Conservation (phyloP, 2,113 vertebrate genomes). For the Sporophila hypoxantha region DNA sequence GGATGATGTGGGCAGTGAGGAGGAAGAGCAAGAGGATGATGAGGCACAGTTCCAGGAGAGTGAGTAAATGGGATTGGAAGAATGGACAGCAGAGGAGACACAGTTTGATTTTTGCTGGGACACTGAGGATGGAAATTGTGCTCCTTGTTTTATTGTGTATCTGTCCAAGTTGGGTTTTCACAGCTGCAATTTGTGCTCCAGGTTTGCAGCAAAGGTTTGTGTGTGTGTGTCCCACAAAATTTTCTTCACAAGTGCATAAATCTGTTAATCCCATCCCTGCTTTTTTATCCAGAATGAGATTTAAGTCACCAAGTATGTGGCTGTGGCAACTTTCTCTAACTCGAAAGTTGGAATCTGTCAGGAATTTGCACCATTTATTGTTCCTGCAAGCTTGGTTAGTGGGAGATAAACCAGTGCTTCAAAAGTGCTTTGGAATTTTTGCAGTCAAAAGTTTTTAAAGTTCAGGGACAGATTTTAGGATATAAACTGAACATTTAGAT, state of each 20-base stretch:
- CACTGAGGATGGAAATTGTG: fast-evolving
- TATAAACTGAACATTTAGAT: not conserved
- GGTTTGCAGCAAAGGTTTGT: not conserved
- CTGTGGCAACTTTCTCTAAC: not conserved
- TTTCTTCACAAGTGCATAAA: too few relatives aligned
- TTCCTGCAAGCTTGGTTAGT: not conserved
- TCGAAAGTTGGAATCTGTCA: too few relatives aligned
- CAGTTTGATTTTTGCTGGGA: not conserved
- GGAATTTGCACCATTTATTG: not conserved
- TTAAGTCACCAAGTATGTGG: not conserved
- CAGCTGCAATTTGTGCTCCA: fast-evolving
- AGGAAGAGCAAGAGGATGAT: slow-evolving; percentile 89
- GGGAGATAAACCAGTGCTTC: not conserved
- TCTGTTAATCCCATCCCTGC: not conserved
- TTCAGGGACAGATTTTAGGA: too few relatives aligned
- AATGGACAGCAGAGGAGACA: not conserved
- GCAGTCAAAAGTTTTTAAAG: not conserved
- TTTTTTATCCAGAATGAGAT: not conserved
- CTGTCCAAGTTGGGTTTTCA: not conserved
- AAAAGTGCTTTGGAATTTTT: not conserved
- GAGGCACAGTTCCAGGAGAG: slow-evolving; percentile 87
- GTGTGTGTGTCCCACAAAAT: not conserved
- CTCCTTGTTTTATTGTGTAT: fast-evolving
- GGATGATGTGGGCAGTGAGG: slow-evolving; percentile 92
- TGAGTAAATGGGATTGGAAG: slow-evolving; percentile 27